phyloP scores from a whole-genome alignment of 2,113 vertebrate genomes.

The Oceanites oceanicus region DNA sequence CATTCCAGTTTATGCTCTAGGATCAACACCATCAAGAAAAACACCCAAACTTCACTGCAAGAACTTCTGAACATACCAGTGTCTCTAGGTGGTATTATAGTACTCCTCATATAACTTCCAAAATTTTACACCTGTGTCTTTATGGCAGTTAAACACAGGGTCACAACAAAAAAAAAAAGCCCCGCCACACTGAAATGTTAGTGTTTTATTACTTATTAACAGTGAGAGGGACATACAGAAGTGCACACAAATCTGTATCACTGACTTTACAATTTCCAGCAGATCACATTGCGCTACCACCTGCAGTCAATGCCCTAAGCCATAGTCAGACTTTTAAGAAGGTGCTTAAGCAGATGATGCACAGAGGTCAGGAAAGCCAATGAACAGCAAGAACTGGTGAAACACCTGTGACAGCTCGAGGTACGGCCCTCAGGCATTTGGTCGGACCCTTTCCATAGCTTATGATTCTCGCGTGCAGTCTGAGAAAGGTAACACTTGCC shows the following conservation, averaged over 20 bases:
- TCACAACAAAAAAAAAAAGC: background rate
- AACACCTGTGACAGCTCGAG: background rate
- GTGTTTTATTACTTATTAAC: constrained; percentile 31
- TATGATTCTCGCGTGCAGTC: background rate
- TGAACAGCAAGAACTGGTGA: background rate
- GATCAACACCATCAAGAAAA: constrained; percentile 20
- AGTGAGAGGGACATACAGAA: background rate
- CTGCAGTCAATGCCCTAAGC: background rate
- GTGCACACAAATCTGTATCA: background rate
- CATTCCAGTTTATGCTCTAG: background rate
- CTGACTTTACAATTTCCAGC: background rate
- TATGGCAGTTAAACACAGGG: constrained; percentile 43
- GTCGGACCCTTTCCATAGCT: background rate
- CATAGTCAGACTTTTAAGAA: background rate
- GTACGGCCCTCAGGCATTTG: background rate
- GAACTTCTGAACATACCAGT: constrained; percentile 48
- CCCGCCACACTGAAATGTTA: background rate
- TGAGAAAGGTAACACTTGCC: background rate
- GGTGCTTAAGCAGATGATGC: background rate
- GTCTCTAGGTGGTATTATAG: constrained; percentile 48
- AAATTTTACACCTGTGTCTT: constrained; percentile 44
- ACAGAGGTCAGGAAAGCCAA: background rate
- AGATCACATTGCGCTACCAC: background rate
- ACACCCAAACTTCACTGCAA: constrained; percentile 13
- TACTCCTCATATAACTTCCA: constrained; percentile 25